A percentile compares a stretch with the other conserved stretches of the same genome.
Evolutionary conservation across 2,888 invertebrate genomes (phyloP).

Genomic region (Scaptomyza parva): DNA sequence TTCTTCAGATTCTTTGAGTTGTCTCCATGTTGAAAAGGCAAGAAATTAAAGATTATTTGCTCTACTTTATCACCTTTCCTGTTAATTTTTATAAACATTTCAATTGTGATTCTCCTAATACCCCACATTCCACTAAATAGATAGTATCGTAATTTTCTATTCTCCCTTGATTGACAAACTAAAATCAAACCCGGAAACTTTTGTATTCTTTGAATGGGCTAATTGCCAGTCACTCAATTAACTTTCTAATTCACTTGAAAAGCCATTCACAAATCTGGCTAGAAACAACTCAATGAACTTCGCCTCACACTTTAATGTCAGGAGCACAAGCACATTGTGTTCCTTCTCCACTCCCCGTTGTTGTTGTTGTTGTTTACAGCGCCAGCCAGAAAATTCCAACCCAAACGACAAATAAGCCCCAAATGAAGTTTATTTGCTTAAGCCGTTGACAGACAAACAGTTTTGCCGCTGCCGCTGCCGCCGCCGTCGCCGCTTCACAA

Average conservation of each 20-base stretch:
- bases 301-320: constrained; percentile 47
- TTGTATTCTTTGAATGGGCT: background rate
- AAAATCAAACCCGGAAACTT: background rate
- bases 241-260: constrained; percentile 47
- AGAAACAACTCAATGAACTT: constrained; percentile 53
- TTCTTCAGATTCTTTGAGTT: too few relatives aligned
- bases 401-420: constrained; percentile 54
- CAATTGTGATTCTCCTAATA: too few relatives aligned
- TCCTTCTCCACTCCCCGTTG: background rate
- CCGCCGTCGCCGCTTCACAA: constrained; percentile 27
- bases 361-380: constrained; percentile 46
- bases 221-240: constrained; percentile 47
- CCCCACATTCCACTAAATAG: too few relatives aligned
- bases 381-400: constrained; percentile 42
- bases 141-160: background rate
- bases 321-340: too few relatives aligned
- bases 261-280: constrained; percentile 31
- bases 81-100: too few relatives aligned
- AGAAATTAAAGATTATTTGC: too few relatives aligned
- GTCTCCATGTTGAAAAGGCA: too few relatives aligned
- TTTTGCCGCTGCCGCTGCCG: constrained; percentile 42
- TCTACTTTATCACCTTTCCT: too few relatives aligned
- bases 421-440: constrained; percentile 70
- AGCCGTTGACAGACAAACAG: constrained; percentile 77
- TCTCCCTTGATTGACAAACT: background rate